These are phyloP conservation scores for Euproctis similis DNA, from an alignment of 2,888 invertebrate genomes.

Conservation along the genomic window DNA sequence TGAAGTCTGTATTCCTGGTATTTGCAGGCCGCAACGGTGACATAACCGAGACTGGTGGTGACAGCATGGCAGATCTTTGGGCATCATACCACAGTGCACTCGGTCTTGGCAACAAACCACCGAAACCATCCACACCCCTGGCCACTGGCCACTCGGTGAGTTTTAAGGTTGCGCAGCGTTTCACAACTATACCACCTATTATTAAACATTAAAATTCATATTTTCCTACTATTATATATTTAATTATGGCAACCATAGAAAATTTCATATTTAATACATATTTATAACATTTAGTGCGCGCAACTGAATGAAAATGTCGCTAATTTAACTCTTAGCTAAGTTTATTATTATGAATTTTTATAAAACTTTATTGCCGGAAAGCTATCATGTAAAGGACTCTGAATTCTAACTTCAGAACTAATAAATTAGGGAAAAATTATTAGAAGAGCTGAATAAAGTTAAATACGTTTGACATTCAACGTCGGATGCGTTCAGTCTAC, in stretches of 20 bases:
- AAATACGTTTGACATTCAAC: too few relatives aligned
- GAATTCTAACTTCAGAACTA: too few relatives aligned
- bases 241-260: too few relatives aligned
- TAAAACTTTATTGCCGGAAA: not conserved
- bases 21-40: constrained; percentile 76
- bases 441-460: not conserved
- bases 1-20: constrained; percentile 23
- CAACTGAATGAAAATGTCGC: too few relatives aligned
- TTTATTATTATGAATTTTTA: not conserved
- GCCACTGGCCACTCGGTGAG: constrained; percentile 82
- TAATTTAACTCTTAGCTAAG: too few relatives aligned
- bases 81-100: constrained; percentile 88
- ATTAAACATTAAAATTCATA: too few relatives aligned
- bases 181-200: too few relatives aligned
- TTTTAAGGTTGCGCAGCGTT: constrained; percentile 74
- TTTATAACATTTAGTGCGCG: too few relatives aligned
- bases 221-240: too few relatives aligned
- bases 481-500: too few relatives aligned
- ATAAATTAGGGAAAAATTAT: not conserved
- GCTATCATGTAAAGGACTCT: too few relatives aligned
- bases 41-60: constrained; percentile 77
- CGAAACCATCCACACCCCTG: constrained; percentile 67
- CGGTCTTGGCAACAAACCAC: constrained; percentile 77
- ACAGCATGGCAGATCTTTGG: constrained; percentile 90
- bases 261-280: too few relatives aligned